Evolutionary conservation across 53 echinoderm and acorn worm genomes (phyloP), one percentile per base, ranked within the genome.

Genomic region (Holothuria leucospilota): DNA sequence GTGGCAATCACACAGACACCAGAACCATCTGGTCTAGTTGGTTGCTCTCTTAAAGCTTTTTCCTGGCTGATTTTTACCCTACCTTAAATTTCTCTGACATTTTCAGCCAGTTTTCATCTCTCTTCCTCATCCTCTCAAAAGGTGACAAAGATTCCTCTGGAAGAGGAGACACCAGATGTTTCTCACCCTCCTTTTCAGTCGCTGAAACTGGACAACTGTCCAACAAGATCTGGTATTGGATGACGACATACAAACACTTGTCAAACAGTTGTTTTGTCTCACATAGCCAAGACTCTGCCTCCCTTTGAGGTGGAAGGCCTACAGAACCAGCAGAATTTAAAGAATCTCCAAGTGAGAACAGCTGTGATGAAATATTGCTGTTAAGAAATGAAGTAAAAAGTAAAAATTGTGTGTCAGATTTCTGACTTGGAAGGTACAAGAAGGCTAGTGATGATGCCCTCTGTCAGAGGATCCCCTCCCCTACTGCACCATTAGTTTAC

Each of bases 71-170:
- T 69, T 71, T 58, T 26, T 10, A 63, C 24, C 73, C 29, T 85
- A 98, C 98, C 92, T 95, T 89, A 20, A 98, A 70, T 64, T 71
- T 90, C 1, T 88, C 84, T 72, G 77, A 77, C 29, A 95, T 79
- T 15, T 88, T 78, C 63, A 86, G 38, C 98, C 98, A 98, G 60
- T 69, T 62, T n/a, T 69, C 81, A 84, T 93, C 95, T 13, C 93
- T 92, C 68, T 92, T 95, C 34, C 74, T 82, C 62, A 86, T 71
- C 49, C 52, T 80, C 59, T 93, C 93, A 63, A 90, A 88, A 25
- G 71, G 64, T 20, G 93, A 82, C 68, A 95, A 84, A 7, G 40
- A 40, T 69, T 90, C 87, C 58, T 9, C 30, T 42, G 90, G 95
- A 20, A 91, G 62, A 26, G 98, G 98, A n/a, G 62, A 87, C 4